phyloP scores from a whole-genome alignment of 2,113 vertebrate species.

The Todiramphus chloris region DNA sequence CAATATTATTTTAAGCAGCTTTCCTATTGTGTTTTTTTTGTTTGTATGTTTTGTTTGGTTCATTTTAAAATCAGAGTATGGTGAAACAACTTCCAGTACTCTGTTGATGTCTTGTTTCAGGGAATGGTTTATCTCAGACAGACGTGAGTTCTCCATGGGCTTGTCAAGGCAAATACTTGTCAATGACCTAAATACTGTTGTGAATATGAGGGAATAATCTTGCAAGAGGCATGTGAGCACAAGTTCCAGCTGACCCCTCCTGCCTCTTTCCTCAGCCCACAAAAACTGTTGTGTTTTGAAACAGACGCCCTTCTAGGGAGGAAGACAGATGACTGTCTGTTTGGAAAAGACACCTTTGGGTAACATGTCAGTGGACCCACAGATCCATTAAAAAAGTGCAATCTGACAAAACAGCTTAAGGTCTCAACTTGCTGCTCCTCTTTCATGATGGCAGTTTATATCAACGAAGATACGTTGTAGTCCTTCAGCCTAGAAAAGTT shows the following conservation, averaged over 20 bases:
- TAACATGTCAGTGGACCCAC: neutral
- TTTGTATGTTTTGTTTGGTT: neutral
- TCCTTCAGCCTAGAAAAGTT: neutral
- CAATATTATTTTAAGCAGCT: neutral
- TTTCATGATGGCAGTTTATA: neutral
- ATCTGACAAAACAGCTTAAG: neutral
- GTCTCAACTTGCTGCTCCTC: neutral
- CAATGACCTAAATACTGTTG: constrained; percentile 16
- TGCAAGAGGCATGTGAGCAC: neutral
- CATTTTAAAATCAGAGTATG: neutral
- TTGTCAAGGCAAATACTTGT: constrained; percentile 45
- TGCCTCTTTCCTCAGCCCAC: neutral
- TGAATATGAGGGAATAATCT: constrained; percentile 44
- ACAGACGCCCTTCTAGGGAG: constrained; percentile 27
- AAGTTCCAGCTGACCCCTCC: constrained; percentile 9
- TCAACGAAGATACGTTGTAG: neutral
- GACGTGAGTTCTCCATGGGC: neutral
- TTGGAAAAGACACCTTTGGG: constrained; percentile 40
- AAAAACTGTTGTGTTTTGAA: constrained; percentile 35
- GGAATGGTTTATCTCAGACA: neutral
- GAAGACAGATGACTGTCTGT: constrained; percentile 16
- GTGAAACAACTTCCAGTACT: neutral
- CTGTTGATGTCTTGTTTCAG: neutral
- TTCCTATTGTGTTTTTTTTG: neutral
- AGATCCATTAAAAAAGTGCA: neutral